Conservation (phyloP, 2,888 invertebrate species). For the Cheilosia pagana region DNA sequence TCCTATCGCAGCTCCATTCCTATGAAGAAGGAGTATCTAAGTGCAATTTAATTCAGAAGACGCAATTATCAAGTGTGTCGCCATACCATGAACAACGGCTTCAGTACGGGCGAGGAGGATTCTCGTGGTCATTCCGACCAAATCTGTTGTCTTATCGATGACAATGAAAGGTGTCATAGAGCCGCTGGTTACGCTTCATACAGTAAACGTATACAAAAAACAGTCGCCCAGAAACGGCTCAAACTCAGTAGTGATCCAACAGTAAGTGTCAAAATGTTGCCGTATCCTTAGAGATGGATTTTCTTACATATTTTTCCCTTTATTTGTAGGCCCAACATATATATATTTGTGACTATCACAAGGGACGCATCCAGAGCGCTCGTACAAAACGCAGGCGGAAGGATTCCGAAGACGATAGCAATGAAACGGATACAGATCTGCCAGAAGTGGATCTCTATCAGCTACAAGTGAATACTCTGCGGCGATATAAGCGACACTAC, state of each 20-base stretch:
- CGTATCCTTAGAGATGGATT: conserved; percentile 7
- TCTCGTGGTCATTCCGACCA: conserved; percentile 94
- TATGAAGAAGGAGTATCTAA: conserved; percentile 25
- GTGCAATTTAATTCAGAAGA: conserved; percentile 59
- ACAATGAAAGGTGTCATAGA: conserved; percentile 93
- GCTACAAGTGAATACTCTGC: conserved; percentile 96
- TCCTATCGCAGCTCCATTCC: conserved; percentile 6
- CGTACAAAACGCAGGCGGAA: conserved; percentile 95
- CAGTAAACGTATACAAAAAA: conserved; percentile 98
- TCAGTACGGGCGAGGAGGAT: conserved; percentile 96
- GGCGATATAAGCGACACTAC: conserved; percentile 96
- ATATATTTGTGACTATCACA: conserved; percentile 98
- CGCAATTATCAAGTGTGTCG: conserved; percentile 34
- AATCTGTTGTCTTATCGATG: conserved; percentile 96
- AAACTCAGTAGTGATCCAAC: conserved; percentile 93
- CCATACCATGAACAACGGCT: conserved; percentile 87
- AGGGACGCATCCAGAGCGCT: conserved; percentile 97
- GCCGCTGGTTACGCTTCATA: conserved; percentile 92
- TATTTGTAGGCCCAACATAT: conserved; percentile 92
- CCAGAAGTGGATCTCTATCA: conserved; percentile 97
- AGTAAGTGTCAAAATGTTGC: conserved; percentile 82
- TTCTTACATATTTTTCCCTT: conserved; percentile 1
- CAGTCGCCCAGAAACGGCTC: conserved; percentile 94
- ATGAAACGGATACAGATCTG: conserved; percentile 95
- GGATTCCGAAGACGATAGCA: conserved; percentile 97